phyloP scores from a whole-genome alignment of 1,140 invertebrate species.

The Acromyrmex echinatior region DNA sequence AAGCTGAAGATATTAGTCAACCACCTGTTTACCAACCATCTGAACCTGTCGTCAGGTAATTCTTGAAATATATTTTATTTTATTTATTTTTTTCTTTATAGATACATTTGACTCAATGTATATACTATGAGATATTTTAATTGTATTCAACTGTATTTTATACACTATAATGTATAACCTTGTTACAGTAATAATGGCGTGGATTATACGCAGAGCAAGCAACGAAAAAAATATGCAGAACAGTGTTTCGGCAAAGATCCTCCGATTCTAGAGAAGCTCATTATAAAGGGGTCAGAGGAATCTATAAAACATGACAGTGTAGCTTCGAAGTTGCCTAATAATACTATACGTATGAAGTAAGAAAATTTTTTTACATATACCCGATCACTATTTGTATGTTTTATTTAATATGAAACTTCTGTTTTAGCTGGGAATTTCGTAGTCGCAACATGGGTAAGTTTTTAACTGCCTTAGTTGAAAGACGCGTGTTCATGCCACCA shows the following conservation, averaged over 20 bases:
- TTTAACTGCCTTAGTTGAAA: slow-evolving; percentile 73
- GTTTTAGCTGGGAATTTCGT: slow-evolving; percentile 79
- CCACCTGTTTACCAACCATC: slow-evolving; percentile 50
- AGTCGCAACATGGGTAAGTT: slow-evolving; percentile 74
- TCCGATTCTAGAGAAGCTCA: slow-evolving; percentile 76
- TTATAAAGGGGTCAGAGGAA: slow-evolving; percentile 62
- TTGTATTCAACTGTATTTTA: slow-evolving; percentile 7
- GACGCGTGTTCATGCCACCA: slow-evolving; percentile 71
- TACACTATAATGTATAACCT: slow-evolving; percentile 16
- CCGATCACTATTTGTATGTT: background rate
- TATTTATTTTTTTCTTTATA: background rate
- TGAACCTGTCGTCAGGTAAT: slow-evolving; percentile 69
- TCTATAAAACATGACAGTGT: slow-evolving; percentile 65
- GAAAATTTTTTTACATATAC: slow-evolving; percentile 22
- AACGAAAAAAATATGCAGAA: slow-evolving; percentile 76
- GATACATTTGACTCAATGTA: background rate
- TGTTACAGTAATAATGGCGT: slow-evolving; percentile 76
- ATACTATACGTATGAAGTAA: slow-evolving; percentile 72
- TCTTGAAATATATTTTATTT: slow-evolving; percentile 26
- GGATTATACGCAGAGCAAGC: slow-evolving; percentile 78
- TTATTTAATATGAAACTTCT: slow-evolving; percentile 39
- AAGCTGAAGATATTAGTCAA: slow-evolving; percentile 47
- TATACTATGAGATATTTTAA: background rate
- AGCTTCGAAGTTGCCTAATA: slow-evolving; percentile 57
- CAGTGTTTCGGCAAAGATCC: slow-evolving; percentile 74